A percentile compares a stretch with the other conserved stretches of the same genome.
These are phyloP conservation scores for Bubo bubo DNA, from an alignment of 2,113 vertebrate species.

Conservation along the genomic window DNA sequence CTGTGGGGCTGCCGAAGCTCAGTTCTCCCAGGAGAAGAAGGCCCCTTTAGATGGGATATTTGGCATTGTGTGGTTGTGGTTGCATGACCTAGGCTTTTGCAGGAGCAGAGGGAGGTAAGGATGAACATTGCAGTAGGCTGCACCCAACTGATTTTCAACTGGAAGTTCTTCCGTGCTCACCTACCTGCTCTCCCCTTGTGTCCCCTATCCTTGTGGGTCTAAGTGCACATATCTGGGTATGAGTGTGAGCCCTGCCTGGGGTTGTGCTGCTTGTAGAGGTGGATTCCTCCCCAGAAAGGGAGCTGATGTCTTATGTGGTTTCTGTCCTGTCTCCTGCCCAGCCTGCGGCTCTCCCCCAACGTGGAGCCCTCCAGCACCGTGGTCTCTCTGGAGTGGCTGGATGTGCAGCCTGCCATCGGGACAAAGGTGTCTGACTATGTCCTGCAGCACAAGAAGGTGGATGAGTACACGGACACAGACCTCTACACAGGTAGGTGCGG, in stretches of 20 bases:
- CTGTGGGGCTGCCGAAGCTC: background rate
- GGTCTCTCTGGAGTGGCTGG: slow-evolving; percentile 94
- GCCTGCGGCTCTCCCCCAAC: slow-evolving; percentile 86
- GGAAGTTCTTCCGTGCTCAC: background rate
- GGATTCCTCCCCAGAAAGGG: background rate
- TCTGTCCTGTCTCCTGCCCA: slow-evolving; percentile 34
- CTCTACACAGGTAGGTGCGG: slow-evolving; percentile 89
- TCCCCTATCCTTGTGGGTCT: background rate
- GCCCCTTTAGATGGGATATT: background rate
- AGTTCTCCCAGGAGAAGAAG: background rate
- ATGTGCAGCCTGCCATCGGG: slow-evolving; percentile 93
- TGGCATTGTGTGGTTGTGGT: background rate
- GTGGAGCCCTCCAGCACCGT: slow-evolving; percentile 96
- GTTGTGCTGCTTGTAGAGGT: background rate
- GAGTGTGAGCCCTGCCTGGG: background rate
- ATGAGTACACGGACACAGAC: slow-evolving; percentile 92
- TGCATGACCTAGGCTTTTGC: background rate
- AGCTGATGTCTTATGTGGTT: background rate
- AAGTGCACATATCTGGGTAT: background rate
- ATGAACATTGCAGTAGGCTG: accelerated
- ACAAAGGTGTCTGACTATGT: slow-evolving; percentile 94
- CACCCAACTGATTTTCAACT: background rate
- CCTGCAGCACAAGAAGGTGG: slow-evolving; percentile 96
- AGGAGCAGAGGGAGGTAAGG: background rate
- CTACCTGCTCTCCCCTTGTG: background rate